Evolutionary conservation across 2,113 vertebrate genomes (phyloP), one percentile per base, ranked within the genome.

Genomic region (Struthidea cinerea): DNA sequence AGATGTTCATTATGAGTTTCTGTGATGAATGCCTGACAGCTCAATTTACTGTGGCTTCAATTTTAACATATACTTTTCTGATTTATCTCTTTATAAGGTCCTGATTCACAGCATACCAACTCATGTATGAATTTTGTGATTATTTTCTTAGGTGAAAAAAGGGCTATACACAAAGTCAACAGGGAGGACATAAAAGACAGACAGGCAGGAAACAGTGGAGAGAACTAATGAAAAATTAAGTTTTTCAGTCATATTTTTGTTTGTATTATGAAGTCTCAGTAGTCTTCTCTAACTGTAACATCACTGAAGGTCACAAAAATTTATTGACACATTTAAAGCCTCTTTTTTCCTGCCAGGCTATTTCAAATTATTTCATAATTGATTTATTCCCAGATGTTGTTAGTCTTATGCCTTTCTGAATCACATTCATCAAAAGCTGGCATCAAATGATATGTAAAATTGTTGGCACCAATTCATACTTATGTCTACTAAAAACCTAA

Each of bases 1-100:
- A 68, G 81, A 68, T n/a, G 30, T 92, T 84, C 63, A 14, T 94
- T 96, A 88, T 19, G 16, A 92, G 76, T 84, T 88, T 87, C n/a
- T 91, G n/a, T 69, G 64, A 32, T 91, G 56, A 82, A 73, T 18
- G 5, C 33, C 81, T 94, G 78, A 81, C 52, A 93, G 56, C 41
- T 80, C 28, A 65, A 2, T 73, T 94, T 86, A 89, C 57, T 91
- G 89, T 84, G 26, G 26, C 59, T 88, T 87, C 23, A 37, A 17
- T 50, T 47, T 94, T 95, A 76, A 35, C 27, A 10, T 42, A 32
- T 17, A 1, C 57, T 94, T 90, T 92, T 59, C 49, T 91, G 60
- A 39, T 91, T 46, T 87, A 33, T 75, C 39, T 81, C 5, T 86
- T 74, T 90, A 37, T 61, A 55, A 59, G 23, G 9, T 69, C 12